Base-by-base conservation (phyloP, 2,888 invertebrate species). In the Noctua comes region DNA sequence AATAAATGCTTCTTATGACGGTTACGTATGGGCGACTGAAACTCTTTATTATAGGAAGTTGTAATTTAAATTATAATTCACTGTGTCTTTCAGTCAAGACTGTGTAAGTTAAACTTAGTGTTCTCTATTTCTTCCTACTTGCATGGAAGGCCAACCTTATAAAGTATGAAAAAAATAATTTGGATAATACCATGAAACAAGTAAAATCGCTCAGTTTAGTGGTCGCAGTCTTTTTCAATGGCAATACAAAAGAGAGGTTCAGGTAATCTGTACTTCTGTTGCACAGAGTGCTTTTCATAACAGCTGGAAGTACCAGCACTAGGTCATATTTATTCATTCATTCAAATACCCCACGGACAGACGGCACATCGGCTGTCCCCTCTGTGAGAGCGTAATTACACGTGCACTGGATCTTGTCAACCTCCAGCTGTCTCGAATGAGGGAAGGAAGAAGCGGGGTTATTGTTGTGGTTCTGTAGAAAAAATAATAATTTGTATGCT, bases 341-440 rank as follows among this genome's bases (percentile, higher is more conserved):
- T 36, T 48, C 8, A 68, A 66, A 64, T 43, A 57, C 54, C 54
- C 24, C 70, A 43, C 43, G 40, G 27, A 74, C 74, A 73, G 80
- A 83, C 79, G 66, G 69, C 64, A 64, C 76, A 68, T 69, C 68
- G n/a, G 51, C 76, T 65, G 80, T 84, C 80, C 68, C 73, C 57
- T 82, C 82, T 73, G 73, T 90, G 88, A 89, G 88, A 85, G 79
- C 77, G 73, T 88, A 86, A 87, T 90, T 89, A 90, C 86, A 84
- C 73, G 71, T 79, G 43, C 82, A 86, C 81, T 86, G 88, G 77
- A 70, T 83, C 81, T 73, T 73, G 83, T 83, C 85, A 83, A 83
- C 80, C 83, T 88, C 74, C 82, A 80, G 65, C 70, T 73, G 43
- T 70, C 21, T 65, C 16, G 64, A 76, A 65, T 36, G 21, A 13